Conservation (phyloP, 2,888 invertebrate species). For the Hesperia comma region DNA sequence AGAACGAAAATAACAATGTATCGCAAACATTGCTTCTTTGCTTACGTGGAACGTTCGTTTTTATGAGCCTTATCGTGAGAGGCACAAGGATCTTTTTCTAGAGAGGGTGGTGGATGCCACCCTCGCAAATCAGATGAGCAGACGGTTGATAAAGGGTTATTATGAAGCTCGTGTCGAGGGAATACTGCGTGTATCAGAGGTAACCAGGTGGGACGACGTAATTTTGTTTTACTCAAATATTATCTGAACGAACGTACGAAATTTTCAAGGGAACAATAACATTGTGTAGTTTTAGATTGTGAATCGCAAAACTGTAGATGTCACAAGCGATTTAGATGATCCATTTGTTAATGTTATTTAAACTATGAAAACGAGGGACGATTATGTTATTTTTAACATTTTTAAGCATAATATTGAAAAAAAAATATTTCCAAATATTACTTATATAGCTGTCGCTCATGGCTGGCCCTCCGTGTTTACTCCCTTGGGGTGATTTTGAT, state of each 20-base stretch:
- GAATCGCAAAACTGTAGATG: neutral
- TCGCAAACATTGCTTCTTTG: constrained; percentile 54
- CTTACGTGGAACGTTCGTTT: constrained; percentile 17
- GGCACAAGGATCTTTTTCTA: constrained; percentile 38
- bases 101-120: constrained; percentile 39
- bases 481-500: too few relatives aligned
- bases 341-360: neutral
- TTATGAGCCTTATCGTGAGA: constrained; percentile 31
- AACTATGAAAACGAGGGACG: neutral
- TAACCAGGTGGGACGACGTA: constrained; percentile 40
- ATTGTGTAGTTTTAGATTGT: constrained; percentile 19
- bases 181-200: constrained; percentile 39
- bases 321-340: neutral
- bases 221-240: constrained; percentile 37
- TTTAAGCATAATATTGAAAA: too few relatives aligned
- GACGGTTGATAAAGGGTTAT: constrained; percentile 44
- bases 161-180: constrained; percentile 41
- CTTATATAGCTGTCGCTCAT: too few relatives aligned
- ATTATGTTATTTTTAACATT: too few relatives aligned
- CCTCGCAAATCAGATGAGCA: constrained; percentile 43
- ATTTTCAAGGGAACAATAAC: constrained; percentile 17
- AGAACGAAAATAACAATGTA: constrained; percentile 58
- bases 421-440: too few relatives aligned
- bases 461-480: too few relatives aligned
- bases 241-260: constrained; percentile 23